phyloP scores from a whole-genome alignment of 2,113 vertebrate genomes.

The Mormoops blainvillei region DNA sequence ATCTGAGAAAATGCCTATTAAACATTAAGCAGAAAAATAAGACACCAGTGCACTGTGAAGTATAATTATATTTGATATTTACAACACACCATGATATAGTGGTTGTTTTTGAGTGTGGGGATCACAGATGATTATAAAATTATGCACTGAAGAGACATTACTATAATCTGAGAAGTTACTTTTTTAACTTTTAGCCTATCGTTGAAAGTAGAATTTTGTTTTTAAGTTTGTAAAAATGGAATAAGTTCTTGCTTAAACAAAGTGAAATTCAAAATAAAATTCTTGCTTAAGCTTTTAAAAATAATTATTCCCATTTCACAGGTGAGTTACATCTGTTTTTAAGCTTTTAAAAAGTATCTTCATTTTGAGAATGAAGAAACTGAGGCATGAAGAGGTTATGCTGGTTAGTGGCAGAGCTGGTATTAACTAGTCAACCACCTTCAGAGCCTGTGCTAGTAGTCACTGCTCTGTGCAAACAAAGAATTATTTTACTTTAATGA shows the following conservation, averaged over 20 bases:
- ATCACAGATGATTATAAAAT: background rate
- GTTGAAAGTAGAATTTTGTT: background rate
- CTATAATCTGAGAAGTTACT: background rate
- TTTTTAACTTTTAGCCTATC: background rate
- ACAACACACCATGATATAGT: background rate
- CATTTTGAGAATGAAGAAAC: background rate
- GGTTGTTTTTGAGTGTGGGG: background rate
- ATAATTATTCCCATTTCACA: background rate
- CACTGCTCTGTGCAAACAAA: background rate
- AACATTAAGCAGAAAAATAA: background rate
- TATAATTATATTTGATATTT: background rate
- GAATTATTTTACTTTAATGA: background rate
- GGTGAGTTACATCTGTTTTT: background rate
- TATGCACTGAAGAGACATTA: background rate
- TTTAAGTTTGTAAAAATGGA: background rate
- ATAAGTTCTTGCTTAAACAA: background rate
- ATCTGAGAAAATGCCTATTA: background rate
- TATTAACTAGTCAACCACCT: background rate
- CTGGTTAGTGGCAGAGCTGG: background rate
- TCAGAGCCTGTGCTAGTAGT: background rate
- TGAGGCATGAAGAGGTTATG: background rate
- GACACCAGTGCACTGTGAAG: background rate
- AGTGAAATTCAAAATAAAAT: background rate
- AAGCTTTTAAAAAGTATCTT: background rate
- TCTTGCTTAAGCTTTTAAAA: background rate